phyloP scores from a whole-genome alignment of 1,140 invertebrate genomes.

The Sitobion miscanthi region DNA sequence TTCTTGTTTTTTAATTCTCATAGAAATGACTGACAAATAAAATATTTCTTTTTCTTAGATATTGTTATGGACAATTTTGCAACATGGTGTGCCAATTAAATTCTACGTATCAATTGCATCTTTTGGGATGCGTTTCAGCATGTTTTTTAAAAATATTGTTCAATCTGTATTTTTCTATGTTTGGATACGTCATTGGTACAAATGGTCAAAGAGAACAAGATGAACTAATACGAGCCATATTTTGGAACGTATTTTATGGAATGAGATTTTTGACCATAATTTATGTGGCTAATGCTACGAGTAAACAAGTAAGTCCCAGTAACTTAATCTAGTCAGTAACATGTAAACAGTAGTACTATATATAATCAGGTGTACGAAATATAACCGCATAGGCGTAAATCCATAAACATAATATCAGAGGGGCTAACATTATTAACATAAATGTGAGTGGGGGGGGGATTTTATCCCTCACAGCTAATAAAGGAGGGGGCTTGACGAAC shows the following conservation, averaged over 20 bases:
- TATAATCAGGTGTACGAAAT: too few relatives aligned
- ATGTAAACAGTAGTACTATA: neutral
- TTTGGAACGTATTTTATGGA: constrained; percentile 58
- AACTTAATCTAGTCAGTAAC: neutral
- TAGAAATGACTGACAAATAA: neutral
- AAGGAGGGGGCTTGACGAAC: too few relatives aligned
- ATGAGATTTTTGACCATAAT: constrained; percentile 57
- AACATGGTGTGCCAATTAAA: constrained; percentile 58
- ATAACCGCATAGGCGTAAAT: too few relatives aligned
- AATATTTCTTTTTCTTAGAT: constrained; percentile 37
- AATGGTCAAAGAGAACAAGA: constrained; percentile 45
- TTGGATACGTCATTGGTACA: constrained; percentile 58
- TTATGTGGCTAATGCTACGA: constrained; percentile 55
- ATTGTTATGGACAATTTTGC: constrained; percentile 58
- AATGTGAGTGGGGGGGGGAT: too few relatives aligned
- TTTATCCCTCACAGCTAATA: too few relatives aligned
- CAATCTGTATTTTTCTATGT: constrained; percentile 59
- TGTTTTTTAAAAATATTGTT: constrained; percentile 60
- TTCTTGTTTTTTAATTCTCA: neutral
- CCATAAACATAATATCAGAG: too few relatives aligned
- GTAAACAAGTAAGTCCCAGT: constrained; percentile 56
- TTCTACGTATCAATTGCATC: constrained; percentile 58
- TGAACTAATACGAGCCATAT: constrained; percentile 55
- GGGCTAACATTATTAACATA: too few relatives aligned
- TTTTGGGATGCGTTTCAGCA: constrained; percentile 56